Base-by-base conservation (phyloP, 2,113 vertebrate species). In the Onychorhynchus coronatus region DNA sequence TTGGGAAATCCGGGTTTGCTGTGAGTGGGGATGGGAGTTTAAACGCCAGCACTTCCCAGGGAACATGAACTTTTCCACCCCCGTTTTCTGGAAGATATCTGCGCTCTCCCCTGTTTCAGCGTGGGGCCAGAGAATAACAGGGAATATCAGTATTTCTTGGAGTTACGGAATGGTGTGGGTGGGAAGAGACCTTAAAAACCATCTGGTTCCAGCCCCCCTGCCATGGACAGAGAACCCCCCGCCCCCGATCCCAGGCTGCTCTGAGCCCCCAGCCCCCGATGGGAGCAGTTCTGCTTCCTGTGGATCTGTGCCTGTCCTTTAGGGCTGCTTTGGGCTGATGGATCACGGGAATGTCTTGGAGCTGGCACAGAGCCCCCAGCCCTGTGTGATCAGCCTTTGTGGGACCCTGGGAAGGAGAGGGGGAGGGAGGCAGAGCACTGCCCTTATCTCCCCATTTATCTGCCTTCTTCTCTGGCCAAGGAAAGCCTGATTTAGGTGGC, bases 401-500 rank as follows among this genome's bases (percentile, higher is more conserved):
- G 47, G 53, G 82, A 62, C 37, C 33, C 41, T 11, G 68, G 42
- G 55, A 59, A 31, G 44, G 44, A 15, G 84, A 21, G 5, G 66
- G 56, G 62, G 56, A 86, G 46, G 30, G 62, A 74, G 72, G 14
- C 9, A 21, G 62, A 83, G 77, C 44, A 72, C 72, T 22, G 21
- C 11, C 67, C 53, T 82, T 58, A 31, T 52, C 68, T 49, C 12
- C 35, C 85, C 49, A 37, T 91, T 88, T 91, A 77, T 81, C 81
- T 65, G 4, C 28, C 61, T 70, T 52, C 52, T 62, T 66, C 46
- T 47, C 74, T 67, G 73, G 77, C 78, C 44, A 11, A 85, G 78
- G 53, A 67, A 68, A 62, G 74, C 42, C 59, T 92, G 86, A 92
- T 88, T 92, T 85, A 92, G 78, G 87, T 85, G 90, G 68, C 70